Evolutionary conservation across 2,113 vertebrate species (phyloP), one percentile per base, ranked within the genome.

Genomic region (Irena cyanogastra): DNA sequence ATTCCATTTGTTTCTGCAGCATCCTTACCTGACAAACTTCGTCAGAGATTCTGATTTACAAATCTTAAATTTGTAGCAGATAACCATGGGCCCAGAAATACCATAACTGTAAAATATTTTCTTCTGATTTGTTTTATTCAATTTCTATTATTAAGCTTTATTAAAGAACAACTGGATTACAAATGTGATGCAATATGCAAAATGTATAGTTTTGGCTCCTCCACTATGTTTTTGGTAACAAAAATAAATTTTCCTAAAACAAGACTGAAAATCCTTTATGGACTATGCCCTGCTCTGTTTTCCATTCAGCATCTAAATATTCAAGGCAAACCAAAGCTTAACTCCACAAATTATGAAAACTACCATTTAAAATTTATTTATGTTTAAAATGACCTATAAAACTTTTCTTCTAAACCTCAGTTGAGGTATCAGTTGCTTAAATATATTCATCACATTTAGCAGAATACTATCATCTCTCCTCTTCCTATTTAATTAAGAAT

Each of bases 401-500:
- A 69, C 37, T 53, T 89, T 81, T 92, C 65, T 90, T 95, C 84
- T 95, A 97, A 95, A 94, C 86, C 93, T 95, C 8, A 11, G 91
- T 56, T 95, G 86, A 91, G 91, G 57, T 96, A 97, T 97, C 95
- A 84, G 80, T 97, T 95, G 85, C 92, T 97, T 97, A 92, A 97
- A 97, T 94, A 89, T 78, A 95, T 97, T 96, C 95, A 97, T 95
- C 79, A 90, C 82, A 93, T 97, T 96, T 96, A 97, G 85, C 71
- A 96, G 91, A 97, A 97, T 94, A 87, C 93, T 97, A 84, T 94
- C 94, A 95, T 96, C 92, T 96, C 87, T 89, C 89, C 41, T 86
- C 90, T 96, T 96, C 93, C 90, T 96, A 97, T 97, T 97, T 97
- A 97, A 97, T 97, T 95, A 94, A 92, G 93, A 96, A 96, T 97